phyloP scores from a whole-genome alignment of 1,140 invertebrate genomes.

The Lordiphosa collinella region DNA sequence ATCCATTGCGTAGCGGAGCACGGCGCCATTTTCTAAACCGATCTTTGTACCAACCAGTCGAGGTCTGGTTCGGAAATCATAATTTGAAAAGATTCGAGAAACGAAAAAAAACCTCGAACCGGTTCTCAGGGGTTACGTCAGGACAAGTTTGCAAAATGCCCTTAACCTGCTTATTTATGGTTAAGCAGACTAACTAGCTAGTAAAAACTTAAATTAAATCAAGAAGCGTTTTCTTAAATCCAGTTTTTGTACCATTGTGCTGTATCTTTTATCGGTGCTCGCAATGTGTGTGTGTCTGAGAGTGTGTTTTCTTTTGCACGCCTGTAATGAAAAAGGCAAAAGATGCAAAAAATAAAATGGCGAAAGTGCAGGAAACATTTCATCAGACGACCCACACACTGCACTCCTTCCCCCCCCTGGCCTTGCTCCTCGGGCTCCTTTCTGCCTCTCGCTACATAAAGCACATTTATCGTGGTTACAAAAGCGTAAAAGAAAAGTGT shows the following conservation, averaged over 20 bases:
- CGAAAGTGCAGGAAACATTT: conserved; percentile 74
- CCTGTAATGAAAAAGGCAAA: conserved; percentile 45
- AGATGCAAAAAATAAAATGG: conserved; percentile 54
- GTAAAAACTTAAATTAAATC: not conserved
- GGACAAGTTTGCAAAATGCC: too few relatives aligned
- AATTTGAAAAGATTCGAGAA: too few relatives aligned
- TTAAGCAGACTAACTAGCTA: too few relatives aligned
- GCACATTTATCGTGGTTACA: conserved; percentile 77
- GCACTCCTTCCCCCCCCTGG: not conserved
- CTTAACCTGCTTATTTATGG: too few relatives aligned
- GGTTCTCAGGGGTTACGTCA: too few relatives aligned
- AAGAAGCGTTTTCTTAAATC: not conserved
- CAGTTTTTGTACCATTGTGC: conserved; percentile 10
- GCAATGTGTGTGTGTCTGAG: not conserved
- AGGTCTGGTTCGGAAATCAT: too few relatives aligned
- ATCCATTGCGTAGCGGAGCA: too few relatives aligned
- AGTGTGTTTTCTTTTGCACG: conserved; percentile 14
- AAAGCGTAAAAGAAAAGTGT: conserved; percentile 77
- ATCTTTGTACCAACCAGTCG: too few relatives aligned
- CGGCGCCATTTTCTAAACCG: too few relatives aligned
- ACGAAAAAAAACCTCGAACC: too few relatives aligned
- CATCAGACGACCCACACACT: conserved; percentile 41
- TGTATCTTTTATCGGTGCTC: conserved; percentile 1
- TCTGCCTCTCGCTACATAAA: conserved; percentile 61
- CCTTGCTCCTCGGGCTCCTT: conserved; percentile 3